Conservation (phyloP, 2,888 invertebrate species). For the Drosophila cognata region DNA sequence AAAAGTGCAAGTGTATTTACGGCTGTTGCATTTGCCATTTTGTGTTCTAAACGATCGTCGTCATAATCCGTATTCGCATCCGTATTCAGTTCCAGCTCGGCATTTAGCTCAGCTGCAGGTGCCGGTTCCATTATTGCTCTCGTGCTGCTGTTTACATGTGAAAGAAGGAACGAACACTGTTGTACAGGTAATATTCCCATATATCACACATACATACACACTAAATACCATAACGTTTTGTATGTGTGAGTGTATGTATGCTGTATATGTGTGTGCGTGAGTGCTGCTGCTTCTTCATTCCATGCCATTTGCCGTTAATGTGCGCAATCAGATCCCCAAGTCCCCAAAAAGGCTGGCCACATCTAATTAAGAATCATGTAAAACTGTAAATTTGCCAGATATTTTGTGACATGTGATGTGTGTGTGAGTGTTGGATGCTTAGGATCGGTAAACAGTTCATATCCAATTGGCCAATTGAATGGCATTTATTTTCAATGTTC, state of each 20-base stretch:
- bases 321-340: conserved; percentile 17
- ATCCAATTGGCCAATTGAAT: conserved; percentile 1
- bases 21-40: conserved; percentile 33
- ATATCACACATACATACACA: conserved; percentile 26
- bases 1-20: conserved; percentile 44
- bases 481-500: background rate
- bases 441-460: background rate
- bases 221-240: conserved; percentile 2
- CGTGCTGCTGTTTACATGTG: conserved; percentile 56
- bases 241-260: conserved; percentile 18
- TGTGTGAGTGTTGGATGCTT: background rate
- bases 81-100: conserved; percentile 26
- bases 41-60: conserved; percentile 16
- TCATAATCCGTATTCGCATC: conserved; percentile 2
- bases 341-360: conserved; percentile 20
- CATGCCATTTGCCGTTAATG: conserved; percentile 34
- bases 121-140: conserved; percentile 42
- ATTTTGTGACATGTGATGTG: background rate
- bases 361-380: conserved; percentile 12
- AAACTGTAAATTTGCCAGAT: conserved; percentile 1
- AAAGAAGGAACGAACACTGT: conserved; percentile 24
- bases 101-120: conserved; percentile 51
- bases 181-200: conserved; percentile 61
- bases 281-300: conserved; percentile 28
- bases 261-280: conserved; percentile 19